Conservation (phyloP, 2,888 invertebrate species). For the Slavum lentiscoides region DNA sequence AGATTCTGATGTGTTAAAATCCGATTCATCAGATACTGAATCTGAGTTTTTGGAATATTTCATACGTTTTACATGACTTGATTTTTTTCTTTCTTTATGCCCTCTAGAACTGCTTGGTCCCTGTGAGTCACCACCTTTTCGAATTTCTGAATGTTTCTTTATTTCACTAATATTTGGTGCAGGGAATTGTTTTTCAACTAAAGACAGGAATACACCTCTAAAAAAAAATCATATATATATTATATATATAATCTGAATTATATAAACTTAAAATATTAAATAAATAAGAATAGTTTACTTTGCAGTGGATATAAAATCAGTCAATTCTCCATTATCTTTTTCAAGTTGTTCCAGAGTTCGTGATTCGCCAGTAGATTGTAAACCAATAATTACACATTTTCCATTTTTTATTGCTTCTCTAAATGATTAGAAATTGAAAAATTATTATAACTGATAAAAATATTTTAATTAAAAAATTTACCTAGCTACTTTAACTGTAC, state of each 20-base stretch:
- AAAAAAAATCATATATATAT: conserved; percentile 20
- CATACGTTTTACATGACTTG: conserved; percentile 66
- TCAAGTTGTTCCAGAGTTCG: conserved; percentile 95
- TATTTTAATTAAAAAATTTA: conserved; percentile 57
- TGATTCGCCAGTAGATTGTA: conserved; percentile 99
- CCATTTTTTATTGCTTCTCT: conserved; percentile 87
- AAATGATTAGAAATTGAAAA: conserved; percentile 52
- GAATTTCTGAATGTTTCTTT: conserved; percentile 62
- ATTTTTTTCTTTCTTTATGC: conserved; percentile 65
- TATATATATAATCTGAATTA: background rate
- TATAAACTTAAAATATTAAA: background rate
- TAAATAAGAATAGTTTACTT: conserved; percentile 64
- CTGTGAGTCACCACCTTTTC: conserved; percentile 47
- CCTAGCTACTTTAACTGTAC: conserved; percentile 64
- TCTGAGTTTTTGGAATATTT: conserved; percentile 64
- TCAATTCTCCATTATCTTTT: conserved; percentile 92
- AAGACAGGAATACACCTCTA: conserved; percentile 91
- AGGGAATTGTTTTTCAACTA: conserved; percentile 98
- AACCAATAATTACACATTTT: conserved; percentile 97
- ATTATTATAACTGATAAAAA: background rate
- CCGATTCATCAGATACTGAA: conserved; percentile 68
- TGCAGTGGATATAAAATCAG: conserved; percentile 96
- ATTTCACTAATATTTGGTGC: conserved; percentile 88
- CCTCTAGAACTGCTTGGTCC: conserved; percentile 55
- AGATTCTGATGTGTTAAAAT: conserved; percentile 64